A percentile compares a stretch with the other conserved stretches of the same genome.
Conservation (phyloP, 1,140 invertebrate genomes). For the Eubasilissa regina region DNA sequence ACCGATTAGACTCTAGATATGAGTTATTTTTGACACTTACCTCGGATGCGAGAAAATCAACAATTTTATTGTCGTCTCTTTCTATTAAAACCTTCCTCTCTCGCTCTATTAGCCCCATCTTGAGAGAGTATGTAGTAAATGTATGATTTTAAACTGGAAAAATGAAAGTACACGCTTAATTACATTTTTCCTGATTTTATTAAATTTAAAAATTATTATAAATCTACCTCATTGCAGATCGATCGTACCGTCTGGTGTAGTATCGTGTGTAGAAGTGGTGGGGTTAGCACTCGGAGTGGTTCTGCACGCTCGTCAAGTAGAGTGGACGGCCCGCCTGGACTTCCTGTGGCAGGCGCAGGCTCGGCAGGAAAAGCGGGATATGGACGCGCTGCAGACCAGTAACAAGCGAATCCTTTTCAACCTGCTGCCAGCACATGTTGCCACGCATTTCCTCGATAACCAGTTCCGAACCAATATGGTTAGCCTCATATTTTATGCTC, state of each 20-base stretch:
- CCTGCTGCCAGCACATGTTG: conserved; percentile 93
- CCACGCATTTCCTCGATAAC: conserved; percentile 92
- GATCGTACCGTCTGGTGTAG: conserved; percentile 77
- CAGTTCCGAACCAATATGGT: conserved; percentile 92
- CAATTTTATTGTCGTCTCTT: too few relatives aligned
- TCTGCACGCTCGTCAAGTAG: conserved; percentile 87
- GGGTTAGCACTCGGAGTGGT: conserved; percentile 87
- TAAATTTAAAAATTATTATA: too few relatives aligned
- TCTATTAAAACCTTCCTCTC: too few relatives aligned
- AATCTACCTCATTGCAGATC: conserved; percentile 64
- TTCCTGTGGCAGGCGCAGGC: conserved; percentile 91
- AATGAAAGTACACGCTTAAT: too few relatives aligned
- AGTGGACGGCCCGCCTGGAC: conserved; percentile 88
- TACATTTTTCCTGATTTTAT: too few relatives aligned
- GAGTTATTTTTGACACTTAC: too few relatives aligned
- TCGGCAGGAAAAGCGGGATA: conserved; percentile 91
- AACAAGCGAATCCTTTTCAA: conserved; percentile 94
- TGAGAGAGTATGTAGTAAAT: too few relatives aligned
- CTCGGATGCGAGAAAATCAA: too few relatives aligned
- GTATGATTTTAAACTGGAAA: too few relatives aligned
- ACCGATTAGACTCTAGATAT: too few relatives aligned
- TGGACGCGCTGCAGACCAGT: conserved; percentile 88
- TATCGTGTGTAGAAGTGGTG: conserved; percentile 81
- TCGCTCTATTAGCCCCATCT: too few relatives aligned
- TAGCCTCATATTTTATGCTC: not conserved